Evolutionary conservation across 2,113 vertebrate species (phyloP).

Genomic region (Lepus europaeus): DNA sequence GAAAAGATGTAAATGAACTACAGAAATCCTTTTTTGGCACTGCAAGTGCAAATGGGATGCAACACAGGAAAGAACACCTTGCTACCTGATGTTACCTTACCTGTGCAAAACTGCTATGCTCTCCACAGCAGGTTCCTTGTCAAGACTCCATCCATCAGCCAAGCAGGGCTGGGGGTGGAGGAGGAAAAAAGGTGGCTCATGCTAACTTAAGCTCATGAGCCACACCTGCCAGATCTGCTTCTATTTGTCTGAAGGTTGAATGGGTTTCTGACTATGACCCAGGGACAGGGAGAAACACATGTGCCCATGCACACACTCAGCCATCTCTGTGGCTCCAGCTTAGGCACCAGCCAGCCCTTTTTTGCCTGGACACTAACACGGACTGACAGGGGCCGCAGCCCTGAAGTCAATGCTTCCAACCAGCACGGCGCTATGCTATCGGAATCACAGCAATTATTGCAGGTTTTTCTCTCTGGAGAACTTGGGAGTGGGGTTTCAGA

Average conservation of each 20-base stretch:
- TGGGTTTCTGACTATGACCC: conserved; percentile 60
- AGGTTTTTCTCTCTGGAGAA: conserved; percentile 82
- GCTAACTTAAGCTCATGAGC: background rate
- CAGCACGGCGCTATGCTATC: conserved; percentile 79
- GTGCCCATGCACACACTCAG: conserved; percentile 41
- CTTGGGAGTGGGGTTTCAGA: conserved; percentile 4
- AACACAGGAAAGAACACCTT: background rate
- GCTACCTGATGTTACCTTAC: background rate
- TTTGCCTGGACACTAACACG: conserved; percentile 82
- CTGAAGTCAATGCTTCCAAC: conserved; percentile 84
- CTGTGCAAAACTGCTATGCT: background rate
- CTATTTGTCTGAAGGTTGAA: conserved; percentile 82
- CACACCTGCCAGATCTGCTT: conserved; percentile 61
- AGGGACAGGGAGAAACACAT: background rate
- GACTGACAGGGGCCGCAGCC: conserved; percentile 88
- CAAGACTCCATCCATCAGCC: background rate
- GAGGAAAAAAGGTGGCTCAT: background rate
- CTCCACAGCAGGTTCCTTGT: background rate
- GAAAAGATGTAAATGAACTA: background rate
- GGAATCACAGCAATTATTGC: conserved; percentile 86
- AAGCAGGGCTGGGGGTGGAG: background rate
- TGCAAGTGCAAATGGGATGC: conserved; percentile 7
- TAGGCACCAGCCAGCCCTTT: conserved; percentile 72
- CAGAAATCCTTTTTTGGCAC: background rate
- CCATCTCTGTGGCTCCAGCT: conserved; percentile 70